Percentiles rank a stretch among this genome's conserved stretches.
phyloP scores from a whole-genome alignment of 2,888 invertebrate genomes.

The Eulithis prunata region DNA sequence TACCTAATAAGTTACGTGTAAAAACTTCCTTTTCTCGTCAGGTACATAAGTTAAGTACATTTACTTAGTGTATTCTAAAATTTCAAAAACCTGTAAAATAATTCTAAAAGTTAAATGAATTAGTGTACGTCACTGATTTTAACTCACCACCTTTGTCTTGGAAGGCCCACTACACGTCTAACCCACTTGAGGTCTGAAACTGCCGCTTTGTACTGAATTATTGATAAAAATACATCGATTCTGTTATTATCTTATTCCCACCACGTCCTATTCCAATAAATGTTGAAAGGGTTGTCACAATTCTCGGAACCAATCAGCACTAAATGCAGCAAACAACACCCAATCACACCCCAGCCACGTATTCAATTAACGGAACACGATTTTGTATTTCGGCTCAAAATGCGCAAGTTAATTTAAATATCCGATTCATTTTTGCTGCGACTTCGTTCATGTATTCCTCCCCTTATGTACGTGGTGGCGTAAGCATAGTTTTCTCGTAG shows the following conservation, averaged over 20 bases:
- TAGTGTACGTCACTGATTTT: too few species aligned
- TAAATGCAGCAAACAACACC: conserved; percentile 62
- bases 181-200: too few species aligned
- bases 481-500: too few species aligned
- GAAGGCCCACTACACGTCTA: too few species aligned
- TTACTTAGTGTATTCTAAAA: too few species aligned
- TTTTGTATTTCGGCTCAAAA: conserved; percentile 71
- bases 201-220: neutral
- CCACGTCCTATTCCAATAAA: conserved; percentile 11
- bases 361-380: conserved; percentile 76
- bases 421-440: conserved; percentile 33
- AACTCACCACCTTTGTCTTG: too few species aligned
- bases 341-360: conserved; percentile 60
- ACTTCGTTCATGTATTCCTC: neutral
- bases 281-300: conserved; percentile 9
- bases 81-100: too few species aligned
- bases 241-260: conserved; percentile 5
- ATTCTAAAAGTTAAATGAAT: too few species aligned
- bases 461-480: neutral
- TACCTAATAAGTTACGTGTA: too few species aligned
- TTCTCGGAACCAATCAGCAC: conserved; percentile 29
- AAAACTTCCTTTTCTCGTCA: too few species aligned
- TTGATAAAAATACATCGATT: conserved; percentile 8
- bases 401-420: conserved; percentile 71
- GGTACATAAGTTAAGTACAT: too few species aligned